Conservation (phyloP, 2,797 vertebrate genomes). For the Anabacerthia variegaticeps region DNA sequence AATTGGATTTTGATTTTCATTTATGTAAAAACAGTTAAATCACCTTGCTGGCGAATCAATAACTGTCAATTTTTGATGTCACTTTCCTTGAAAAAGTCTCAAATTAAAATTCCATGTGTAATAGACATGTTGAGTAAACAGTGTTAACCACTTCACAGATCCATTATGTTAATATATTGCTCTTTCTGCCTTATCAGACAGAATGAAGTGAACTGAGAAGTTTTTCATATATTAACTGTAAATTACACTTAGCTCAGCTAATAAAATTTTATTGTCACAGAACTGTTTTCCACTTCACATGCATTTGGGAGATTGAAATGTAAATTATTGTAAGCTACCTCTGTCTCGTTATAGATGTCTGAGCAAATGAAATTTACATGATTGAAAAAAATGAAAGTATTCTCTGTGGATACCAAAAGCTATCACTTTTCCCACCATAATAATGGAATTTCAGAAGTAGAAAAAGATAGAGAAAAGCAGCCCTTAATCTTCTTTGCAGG, state of each 20-base stretch:
- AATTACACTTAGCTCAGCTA: constrained; percentile 61
- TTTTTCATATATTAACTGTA: constrained; percentile 59
- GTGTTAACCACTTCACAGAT: constrained; percentile 54
- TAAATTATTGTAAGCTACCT: constrained; percentile 59
- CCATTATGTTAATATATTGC: constrained; percentile 56
- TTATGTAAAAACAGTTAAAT: background rate
- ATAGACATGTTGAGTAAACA: constrained; percentile 50
- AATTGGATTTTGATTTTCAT: constrained; percentile 37
- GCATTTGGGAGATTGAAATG: constrained; percentile 61
- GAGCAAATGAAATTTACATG: constrained; percentile 54
- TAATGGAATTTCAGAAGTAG: background rate
- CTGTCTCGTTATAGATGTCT: constrained; percentile 29
- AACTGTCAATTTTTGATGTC: background rate
- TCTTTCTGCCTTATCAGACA: constrained; percentile 51
- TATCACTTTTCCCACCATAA: background rate
- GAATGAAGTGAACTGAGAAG: constrained; percentile 57
- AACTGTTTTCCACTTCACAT: constrained; percentile 57
- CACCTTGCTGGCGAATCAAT: constrained; percentile 2
- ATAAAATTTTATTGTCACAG: constrained; percentile 63
- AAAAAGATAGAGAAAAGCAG: background rate
- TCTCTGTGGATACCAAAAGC: background rate
- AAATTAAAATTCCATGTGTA: background rate
- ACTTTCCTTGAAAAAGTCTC: background rate
- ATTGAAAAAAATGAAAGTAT: constrained; percentile 43
- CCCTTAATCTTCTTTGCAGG: background rate